Conservation (phyloP, 2,797 vertebrate genomes). For the Sandelia bainsii region DNA sequence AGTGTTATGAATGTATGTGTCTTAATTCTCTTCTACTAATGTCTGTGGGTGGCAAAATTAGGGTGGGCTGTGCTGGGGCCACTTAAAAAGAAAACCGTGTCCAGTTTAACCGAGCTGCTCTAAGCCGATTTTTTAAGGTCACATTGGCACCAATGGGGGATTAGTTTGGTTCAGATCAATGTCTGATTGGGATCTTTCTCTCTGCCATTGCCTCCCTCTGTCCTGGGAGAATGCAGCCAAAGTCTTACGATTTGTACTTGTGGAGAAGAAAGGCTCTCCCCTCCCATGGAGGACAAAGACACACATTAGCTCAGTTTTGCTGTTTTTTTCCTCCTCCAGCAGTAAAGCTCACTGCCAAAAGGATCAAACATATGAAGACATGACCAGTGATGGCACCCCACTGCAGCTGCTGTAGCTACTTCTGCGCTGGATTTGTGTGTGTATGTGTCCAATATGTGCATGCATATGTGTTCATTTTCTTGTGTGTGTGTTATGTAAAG, state of each 20-base stretch:
- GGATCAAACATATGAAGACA: constrained; percentile 84
- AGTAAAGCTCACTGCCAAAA: constrained; percentile 74
- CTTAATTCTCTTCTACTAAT: constrained; percentile 83
- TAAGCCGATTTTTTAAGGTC: constrained; percentile 90
- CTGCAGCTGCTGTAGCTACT: constrained; percentile 74
- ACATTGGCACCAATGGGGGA: constrained; percentile 89
- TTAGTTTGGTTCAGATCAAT: constrained; percentile 88
- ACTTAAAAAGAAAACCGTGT: constrained; percentile 84
- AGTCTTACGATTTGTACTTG: constrained; percentile 87
- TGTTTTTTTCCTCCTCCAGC: constrained; percentile 79
- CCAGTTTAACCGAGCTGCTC: constrained; percentile 87
- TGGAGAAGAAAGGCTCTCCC: constrained; percentile 83
- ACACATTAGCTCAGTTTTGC: constrained; percentile 89
- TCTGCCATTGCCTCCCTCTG: constrained; percentile 82
- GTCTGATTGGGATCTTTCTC: constrained; percentile 87
- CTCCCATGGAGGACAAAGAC: constrained; percentile 84
- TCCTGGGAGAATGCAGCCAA: constrained; percentile 81
- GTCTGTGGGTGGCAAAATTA: constrained; percentile 86
- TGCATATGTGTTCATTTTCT: constrained; percentile 19
- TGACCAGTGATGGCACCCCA: constrained; percentile 74
- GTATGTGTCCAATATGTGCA: constrained; percentile 30
- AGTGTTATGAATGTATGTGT: constrained; percentile 89
- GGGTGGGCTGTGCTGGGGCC: constrained; percentile 76
- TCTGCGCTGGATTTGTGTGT: constrained; percentile 50
- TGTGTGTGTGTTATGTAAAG: constrained; percentile 19